Base-by-base conservation (phyloP, 2,797 vertebrate genomes). In the Platalea minor region DNA sequence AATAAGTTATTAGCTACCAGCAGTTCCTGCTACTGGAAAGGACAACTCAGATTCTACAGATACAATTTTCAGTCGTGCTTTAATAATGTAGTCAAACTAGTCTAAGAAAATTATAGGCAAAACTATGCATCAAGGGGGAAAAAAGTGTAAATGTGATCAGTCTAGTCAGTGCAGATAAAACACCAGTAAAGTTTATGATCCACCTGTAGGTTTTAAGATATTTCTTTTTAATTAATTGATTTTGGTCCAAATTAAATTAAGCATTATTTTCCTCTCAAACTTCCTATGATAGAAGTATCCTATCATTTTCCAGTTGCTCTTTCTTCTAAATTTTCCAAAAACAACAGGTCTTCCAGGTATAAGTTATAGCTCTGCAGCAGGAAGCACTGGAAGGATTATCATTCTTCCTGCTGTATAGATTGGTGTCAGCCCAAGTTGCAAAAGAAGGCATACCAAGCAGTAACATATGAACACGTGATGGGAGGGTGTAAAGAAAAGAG, bases 21-120 rank as follows among this genome's bases (percentile, higher is more conserved):
- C 56, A 79, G 50, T 92, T 94, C 72, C 76, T 60, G 31, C 7
- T 81, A 85, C 37, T 79, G 88, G 43, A 48, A 90, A 92, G 20
- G 67, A 88, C 31, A 81, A 84, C n/a, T 80, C 51, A 50, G 85
- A 91, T 94, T 95, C 96, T 91, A 96, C 48, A 94, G 57, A 91
- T 91, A 75, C 0, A 23, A 6, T 69, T 73, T 95, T 84, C 29
- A 73, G 3, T 5, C 75, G 24, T 46, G 26, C 12, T 74, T 74
- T 59, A 87, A 78, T 57, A 45, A 43, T 25, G 8, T 11, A 50
- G 10, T 29, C 29, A 65, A 41, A 57, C 8, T 26, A 74, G 18
- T 63, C 10, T 50, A 67, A 92, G 60, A 83, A 83, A 60, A 28
- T 56, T 43, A 29, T 21, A 79, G 11, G 3, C 7, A 78, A 68